phyloP scores from a whole-genome alignment of 2,797 vertebrate genomes.

The Distichodus sexfasciatus region DNA sequence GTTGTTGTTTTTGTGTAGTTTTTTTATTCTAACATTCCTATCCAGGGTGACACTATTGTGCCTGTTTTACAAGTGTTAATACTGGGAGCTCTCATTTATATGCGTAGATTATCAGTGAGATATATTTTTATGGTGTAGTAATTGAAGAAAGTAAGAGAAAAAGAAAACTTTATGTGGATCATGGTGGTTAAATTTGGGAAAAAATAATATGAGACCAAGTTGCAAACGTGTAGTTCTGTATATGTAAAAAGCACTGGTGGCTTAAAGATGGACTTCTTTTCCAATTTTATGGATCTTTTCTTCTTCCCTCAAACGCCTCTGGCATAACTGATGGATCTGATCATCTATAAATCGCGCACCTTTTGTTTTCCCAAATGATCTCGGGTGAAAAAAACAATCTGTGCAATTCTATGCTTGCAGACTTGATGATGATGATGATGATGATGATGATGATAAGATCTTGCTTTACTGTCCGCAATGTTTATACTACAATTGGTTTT shows the following conservation, averaged over 20 bases:
- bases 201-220: not conserved
- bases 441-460: too few relatives aligned
- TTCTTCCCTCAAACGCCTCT: too few relatives aligned
- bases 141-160: slow-evolving; percentile 17
- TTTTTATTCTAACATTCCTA: slow-evolving; percentile 76
- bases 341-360: too few relatives aligned
- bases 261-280: not conserved
- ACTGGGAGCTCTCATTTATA: slow-evolving; percentile 62
- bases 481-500: too few relatives aligned
- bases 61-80: slow-evolving; percentile 76
- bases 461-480: too few relatives aligned
- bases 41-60: slow-evolving; percentile 86
- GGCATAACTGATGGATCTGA: too few relatives aligned
- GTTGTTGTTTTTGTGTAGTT: slow-evolving; percentile 56
- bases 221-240: not conserved
- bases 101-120: slow-evolving; percentile 65
- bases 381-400: too few relatives aligned
- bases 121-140: slow-evolving; percentile 47
- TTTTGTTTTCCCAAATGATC: too few relatives aligned
- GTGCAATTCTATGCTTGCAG: too few relatives aligned
- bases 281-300: not conserved
- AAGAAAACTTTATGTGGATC: slow-evolving; percentile 18
- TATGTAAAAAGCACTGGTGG: not conserved
- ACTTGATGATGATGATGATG: too few relatives aligned
- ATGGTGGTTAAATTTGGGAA: slow-evolving; percentile 13